Evolutionary conservation across 2,888 invertebrate genomes (phyloP).

Genomic region (Cataglyphis albicans): DNA sequence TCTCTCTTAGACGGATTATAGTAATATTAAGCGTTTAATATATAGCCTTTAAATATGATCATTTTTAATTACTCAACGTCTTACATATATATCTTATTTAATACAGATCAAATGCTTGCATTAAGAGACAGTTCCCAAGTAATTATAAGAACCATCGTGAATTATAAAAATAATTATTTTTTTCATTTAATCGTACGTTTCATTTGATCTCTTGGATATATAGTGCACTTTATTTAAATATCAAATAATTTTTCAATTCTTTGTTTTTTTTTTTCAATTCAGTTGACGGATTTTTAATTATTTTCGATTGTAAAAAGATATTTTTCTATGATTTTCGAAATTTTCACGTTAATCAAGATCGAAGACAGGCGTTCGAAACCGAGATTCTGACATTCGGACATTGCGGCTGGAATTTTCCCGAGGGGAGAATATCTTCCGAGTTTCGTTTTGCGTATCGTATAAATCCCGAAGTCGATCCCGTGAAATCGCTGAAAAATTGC

Average conservation of each 20-base stretch:
- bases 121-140: slow-evolving; percentile 1
- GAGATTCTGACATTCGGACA: slow-evolving; percentile 22
- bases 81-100: not conserved
- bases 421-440: slow-evolving; percentile 1
- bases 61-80: not conserved
- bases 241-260: not conserved
- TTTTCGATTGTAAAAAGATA: not conserved
- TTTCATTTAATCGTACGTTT: not conserved
- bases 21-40: not conserved
- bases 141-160: not conserved
- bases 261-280: no score
- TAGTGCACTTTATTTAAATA: not conserved
- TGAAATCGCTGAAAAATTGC: slow-evolving; percentile 65
- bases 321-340: not conserved
- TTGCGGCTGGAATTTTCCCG: not conserved
- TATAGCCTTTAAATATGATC: not conserved
- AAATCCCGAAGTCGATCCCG: slow-evolving; percentile 45
- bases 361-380: not conserved
- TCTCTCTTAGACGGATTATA: not conserved
- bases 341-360: not conserved
- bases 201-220: not conserved
- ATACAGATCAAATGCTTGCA: not conserved
- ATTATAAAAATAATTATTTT: slow-evolving; percentile 2
- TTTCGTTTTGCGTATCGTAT: slow-evolving; percentile 5
- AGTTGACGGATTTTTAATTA: not conserved